Conservation (phyloP, 2,888 invertebrate genomes). For the Tuta absoluta region DNA sequence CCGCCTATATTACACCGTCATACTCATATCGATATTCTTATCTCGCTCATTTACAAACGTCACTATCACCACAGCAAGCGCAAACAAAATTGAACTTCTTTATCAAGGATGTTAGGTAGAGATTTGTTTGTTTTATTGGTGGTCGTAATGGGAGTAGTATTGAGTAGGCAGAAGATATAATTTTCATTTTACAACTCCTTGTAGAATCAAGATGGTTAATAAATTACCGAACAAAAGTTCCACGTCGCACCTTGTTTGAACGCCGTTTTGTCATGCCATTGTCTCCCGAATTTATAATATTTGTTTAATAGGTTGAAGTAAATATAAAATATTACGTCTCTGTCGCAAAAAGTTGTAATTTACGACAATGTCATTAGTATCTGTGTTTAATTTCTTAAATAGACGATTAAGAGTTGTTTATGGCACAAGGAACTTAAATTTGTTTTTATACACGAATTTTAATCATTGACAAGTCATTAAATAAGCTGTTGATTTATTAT, state of each 20-base stretch:
- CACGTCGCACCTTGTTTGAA: constrained; percentile 74
- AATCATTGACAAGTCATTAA: constrained; percentile 2
- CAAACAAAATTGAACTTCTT: neutral
- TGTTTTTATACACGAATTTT: constrained; percentile 12
- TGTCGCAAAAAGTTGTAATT: constrained; percentile 42
- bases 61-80: constrained; percentile 41
- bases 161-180: constrained; percentile 57
- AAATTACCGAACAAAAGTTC: constrained; percentile 72
- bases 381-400: constrained; percentile 53
- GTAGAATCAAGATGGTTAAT: constrained; percentile 68
- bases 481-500: neutral
- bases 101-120: constrained; percentile 33
- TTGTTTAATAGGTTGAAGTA: constrained; percentile 14
- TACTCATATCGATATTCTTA: constrained; percentile 68
- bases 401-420: constrained; percentile 33
- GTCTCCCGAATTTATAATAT: constrained; percentile 50
- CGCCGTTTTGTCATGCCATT: constrained; percentile 66
- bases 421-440: constrained; percentile 23
- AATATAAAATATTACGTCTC: neutral
- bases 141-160: constrained; percentile 39
- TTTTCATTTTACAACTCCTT: constrained; percentile 74
- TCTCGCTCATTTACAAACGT: constrained; percentile 41
- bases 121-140: constrained; percentile 32
- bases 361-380: constrained; percentile 41
- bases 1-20: constrained; percentile 69